These are phyloP conservation scores for Henicopernis longicauda DNA, from an alignment of 2,113 vertebrate genomes.

Conservation along the genomic window DNA sequence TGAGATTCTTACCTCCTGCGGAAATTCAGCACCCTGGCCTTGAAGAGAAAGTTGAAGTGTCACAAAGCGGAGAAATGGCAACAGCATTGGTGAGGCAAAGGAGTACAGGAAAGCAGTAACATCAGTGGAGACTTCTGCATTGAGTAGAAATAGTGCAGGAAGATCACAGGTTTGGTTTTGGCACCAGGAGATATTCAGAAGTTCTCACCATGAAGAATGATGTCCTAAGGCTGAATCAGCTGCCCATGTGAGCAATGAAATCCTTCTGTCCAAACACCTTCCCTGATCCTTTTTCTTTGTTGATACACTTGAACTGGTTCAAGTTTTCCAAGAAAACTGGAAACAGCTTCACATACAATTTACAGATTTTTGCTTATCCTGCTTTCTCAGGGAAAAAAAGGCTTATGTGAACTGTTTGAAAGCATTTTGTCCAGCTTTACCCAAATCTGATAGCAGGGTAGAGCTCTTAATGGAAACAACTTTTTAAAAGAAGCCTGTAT, in stretches of 20 bases:
- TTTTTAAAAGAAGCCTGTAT: neutral
- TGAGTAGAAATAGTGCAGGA: neutral
- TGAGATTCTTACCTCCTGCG: neutral
- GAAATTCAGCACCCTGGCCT: neutral
- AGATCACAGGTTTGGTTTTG: neutral
- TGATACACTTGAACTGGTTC: neutral
- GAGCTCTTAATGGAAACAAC: neutral
- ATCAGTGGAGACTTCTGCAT: neutral
- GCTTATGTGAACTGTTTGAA: neutral
- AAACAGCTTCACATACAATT: neutral
- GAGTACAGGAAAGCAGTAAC: neutral
- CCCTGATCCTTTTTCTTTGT: neutral
- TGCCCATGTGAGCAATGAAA: neutral
- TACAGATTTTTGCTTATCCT: neutral
- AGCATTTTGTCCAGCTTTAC: neutral
- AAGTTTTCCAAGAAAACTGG: neutral
- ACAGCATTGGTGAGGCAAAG: neutral
- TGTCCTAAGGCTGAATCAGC: conserved; percentile 31
- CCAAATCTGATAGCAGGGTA: neutral
- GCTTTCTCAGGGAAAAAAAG: neutral
- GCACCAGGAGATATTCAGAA: neutral
- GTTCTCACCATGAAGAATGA: neutral
- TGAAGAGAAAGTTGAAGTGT: neutral
- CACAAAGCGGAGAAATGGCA: neutral
- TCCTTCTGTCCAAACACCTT: neutral